These are phyloP conservation scores for Oreohelix idahoensis DNA, from an alignment of 1,140 invertebrate genomes.

Conservation along the genomic window DNA sequence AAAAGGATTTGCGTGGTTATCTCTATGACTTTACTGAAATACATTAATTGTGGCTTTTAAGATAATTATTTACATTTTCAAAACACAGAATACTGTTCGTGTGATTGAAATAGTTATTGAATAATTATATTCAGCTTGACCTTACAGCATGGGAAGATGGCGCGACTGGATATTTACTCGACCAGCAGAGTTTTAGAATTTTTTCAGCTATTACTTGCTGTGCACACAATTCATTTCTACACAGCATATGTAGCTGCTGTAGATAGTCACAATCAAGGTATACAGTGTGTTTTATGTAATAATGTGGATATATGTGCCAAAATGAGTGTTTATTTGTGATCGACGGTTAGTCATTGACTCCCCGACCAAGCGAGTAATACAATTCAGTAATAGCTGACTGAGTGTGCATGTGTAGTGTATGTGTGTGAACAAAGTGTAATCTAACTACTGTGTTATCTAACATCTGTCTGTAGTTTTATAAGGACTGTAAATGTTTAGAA, in stretches of 20 bases:
- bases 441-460: no score
- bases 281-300: conserved; percentile 42
- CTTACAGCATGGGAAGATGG: conserved; percentile 65
- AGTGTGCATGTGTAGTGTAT: no score
- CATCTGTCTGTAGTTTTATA: no score
- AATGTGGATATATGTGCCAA: neutral
- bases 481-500: no score
- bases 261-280: conserved; percentile 73
- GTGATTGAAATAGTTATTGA: conserved; percentile 1
- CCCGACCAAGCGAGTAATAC: no score
- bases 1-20: neutral
- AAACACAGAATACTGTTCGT: neutral
- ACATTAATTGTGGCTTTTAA: neutral
- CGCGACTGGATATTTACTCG: conserved; percentile 67
- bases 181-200: conserved; percentile 67
- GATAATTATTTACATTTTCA: neutral
- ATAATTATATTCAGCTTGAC: conserved; percentile 41
- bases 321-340: neutral
- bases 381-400: no score
- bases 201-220: conserved; percentile 67
- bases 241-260: conserved; percentile 63
- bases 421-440: no score
- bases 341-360: conserved; percentile 3
- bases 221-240: conserved; percentile 64
- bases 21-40: neutral